Conservation (phyloP, 2,888 invertebrate genomes). For the Hylaea fasciaria region DNA sequence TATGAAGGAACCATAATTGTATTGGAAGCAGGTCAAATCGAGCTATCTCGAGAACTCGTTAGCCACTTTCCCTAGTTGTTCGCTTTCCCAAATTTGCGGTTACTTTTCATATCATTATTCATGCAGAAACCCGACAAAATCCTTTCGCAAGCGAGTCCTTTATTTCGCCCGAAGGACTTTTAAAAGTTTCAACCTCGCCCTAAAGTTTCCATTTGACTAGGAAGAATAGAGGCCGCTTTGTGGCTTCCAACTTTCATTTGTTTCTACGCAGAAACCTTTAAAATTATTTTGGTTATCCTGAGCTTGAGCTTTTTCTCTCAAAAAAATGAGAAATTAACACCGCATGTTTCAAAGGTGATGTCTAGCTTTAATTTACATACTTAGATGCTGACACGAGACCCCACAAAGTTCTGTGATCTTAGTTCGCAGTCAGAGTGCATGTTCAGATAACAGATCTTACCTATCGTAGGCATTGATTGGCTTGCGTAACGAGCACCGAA, state of each 20-base stretch:
- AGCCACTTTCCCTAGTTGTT: slow-evolving; percentile 39
- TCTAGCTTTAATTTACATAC: neutral
- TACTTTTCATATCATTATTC: slow-evolving; percentile 16
- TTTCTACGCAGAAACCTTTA: neutral
- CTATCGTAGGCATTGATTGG: slow-evolving; percentile 32
- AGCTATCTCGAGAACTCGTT: slow-evolving; percentile 37
- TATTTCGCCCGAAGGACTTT: slow-evolving; percentile 12
- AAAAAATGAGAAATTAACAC: too few relatives aligned
- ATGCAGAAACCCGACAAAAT: slow-evolving; percentile 11
- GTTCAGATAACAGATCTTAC: slow-evolving; percentile 21
- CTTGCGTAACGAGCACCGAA: slow-evolving; percentile 52
- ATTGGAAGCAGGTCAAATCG: slow-evolving; percentile 38
- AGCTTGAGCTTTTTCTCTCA: too few relatives aligned
- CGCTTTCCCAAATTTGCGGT: slow-evolving; percentile 28
- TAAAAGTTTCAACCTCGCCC: slow-evolving; percentile 13
- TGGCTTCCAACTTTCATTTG: slow-evolving; percentile 12
- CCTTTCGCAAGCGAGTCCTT: slow-evolving; percentile 14
- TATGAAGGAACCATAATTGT: slow-evolving; percentile 32
- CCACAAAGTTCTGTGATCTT: neutral
- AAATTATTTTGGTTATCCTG: too few relatives aligned
- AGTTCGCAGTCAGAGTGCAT: slow-evolving; percentile 9
- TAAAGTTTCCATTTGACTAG: slow-evolving; percentile 13
- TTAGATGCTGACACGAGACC: neutral
- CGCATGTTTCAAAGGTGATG: neutral
- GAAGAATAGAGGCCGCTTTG: slow-evolving; percentile 14